Evolutionary conservation across 2,888 invertebrate species (phyloP).

Genomic region (Megamerina dolium): DNA sequence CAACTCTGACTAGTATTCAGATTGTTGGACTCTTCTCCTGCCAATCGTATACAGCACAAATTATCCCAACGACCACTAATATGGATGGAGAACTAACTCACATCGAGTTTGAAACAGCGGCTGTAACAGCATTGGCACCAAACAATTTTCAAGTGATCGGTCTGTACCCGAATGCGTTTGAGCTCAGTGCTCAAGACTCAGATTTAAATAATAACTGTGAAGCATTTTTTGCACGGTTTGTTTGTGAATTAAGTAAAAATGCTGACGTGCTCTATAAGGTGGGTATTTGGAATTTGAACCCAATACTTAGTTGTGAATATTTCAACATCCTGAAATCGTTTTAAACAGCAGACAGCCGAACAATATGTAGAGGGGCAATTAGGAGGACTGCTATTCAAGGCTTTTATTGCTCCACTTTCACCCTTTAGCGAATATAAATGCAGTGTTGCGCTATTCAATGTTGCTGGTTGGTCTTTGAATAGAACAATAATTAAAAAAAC

Average conservation of each 20-base stretch:
- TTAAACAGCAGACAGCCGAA: constrained; percentile 26
- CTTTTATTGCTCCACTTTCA: constrained; percentile 35
- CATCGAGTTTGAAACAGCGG: constrained; percentile 32
- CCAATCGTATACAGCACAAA: constrained; percentile 39
- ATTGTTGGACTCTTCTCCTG: constrained; percentile 36
- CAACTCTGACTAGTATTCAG: constrained; percentile 23
- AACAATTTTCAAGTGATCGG: constrained; percentile 21
- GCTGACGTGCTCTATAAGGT: constrained; percentile 19
- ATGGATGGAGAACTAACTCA: constrained; percentile 33
- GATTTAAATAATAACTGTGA: constrained; percentile 39
- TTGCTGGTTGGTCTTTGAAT: constrained; percentile 37
- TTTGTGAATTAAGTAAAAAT: constrained; percentile 26
- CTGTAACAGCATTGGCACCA: constrained; percentile 27
- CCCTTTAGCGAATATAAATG: constrained; percentile 34
- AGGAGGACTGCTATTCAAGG: constrained; percentile 34
- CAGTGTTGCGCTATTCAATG: constrained; percentile 34
- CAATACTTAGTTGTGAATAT: neutral
- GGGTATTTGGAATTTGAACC: neutral
- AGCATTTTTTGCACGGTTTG: constrained; percentile 38
- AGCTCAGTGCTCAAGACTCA: constrained; percentile 33
- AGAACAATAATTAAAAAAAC: constrained; percentile 19
- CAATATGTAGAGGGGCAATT: constrained; percentile 35
- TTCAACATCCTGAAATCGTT: neutral
- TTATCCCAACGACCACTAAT: constrained; percentile 35
- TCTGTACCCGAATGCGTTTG: constrained; percentile 31